phyloP scores from a whole-genome alignment of 2,888 invertebrate species.

The Nephrotoma flavescens region DNA sequence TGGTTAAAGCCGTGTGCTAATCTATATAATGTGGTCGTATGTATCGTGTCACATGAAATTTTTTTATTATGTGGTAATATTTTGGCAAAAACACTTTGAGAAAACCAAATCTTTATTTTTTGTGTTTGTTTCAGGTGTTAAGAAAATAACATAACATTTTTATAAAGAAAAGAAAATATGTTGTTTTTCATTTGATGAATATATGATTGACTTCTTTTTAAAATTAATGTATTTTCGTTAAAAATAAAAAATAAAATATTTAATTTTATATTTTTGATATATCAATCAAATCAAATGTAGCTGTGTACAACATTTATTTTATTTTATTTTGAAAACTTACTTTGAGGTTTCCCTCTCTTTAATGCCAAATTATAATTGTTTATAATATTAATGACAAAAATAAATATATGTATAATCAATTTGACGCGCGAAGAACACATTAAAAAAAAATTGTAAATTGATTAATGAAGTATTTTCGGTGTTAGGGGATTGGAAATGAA shows the following conservation, averaged over 20 bases:
- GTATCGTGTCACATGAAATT: neutral
- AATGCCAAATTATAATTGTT: neutral
- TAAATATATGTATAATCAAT: neutral
- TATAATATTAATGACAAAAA: neutral
- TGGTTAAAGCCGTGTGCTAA: neutral
- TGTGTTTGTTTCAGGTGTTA: neutral
- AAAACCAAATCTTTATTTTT: neutral
- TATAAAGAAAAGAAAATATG: neutral
- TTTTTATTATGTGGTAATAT: neutral
- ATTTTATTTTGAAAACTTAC: neutral
- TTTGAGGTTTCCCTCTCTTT: neutral
- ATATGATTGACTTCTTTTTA: neutral
- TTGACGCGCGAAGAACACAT: neutral
- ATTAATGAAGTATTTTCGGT: neutral
- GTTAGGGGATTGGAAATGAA: neutral
- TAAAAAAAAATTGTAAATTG: neutral
- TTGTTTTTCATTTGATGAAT: neutral
- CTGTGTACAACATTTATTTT: neutral
- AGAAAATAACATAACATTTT: neutral
- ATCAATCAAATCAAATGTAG: neutral
- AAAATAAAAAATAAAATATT: neutral
- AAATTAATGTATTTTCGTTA: neutral
- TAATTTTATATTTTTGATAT: neutral
- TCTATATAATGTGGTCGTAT: neutral
- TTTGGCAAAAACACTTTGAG: neutral